Conservation (phyloP, 2,113 vertebrate genomes). For the Artemisiospiza belli region DNA sequence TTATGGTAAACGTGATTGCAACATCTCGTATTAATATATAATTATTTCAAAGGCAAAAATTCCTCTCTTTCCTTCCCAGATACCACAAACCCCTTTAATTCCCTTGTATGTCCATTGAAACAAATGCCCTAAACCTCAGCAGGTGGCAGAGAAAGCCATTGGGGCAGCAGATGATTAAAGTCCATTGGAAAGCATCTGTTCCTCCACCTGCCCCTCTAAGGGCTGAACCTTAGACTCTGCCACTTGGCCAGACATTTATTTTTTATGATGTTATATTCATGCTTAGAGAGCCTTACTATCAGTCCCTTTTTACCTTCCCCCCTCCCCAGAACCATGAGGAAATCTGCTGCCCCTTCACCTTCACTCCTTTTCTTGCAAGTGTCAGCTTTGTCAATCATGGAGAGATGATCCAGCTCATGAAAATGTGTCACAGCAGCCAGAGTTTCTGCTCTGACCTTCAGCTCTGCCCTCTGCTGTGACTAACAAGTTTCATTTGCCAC, state of each 20-base stretch:
- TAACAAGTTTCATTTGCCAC: conserved; percentile 70
- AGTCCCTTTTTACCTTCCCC: neutral
- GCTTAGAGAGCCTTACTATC: neutral
- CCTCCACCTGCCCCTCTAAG: neutral
- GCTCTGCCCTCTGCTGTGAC: conserved; percentile 67
- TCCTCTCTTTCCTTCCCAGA: neutral
- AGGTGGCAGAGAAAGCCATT: neutral
- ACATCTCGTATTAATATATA: neutral
- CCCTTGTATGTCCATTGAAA: neutral
- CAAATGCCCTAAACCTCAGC: conserved; percentile 4
- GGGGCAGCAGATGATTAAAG: conserved; percentile 4
- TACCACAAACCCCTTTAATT: neutral
- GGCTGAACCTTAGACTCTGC: neutral
- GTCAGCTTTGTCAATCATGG: conserved; percentile 73
- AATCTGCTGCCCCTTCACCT: conserved; percentile 57
- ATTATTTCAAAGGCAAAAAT: neutral
- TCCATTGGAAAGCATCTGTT: neutral
- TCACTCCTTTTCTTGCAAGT: conserved; percentile 47
- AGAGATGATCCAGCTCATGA: conserved; percentile 64
- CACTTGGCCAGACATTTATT: neutral
- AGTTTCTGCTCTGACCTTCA: conserved; percentile 65
- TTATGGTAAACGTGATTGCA: neutral
- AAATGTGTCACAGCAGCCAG: conserved; percentile 63
- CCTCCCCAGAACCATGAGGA: neutral
- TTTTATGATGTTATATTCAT: conserved; percentile 25